A percentile compares a stretch with the other conserved stretches of the same genome.
Evolutionary conservation across 2,797 vertebrate genomes (phyloP).

Genomic region (Parauchenoglanis ngamensis): DNA sequence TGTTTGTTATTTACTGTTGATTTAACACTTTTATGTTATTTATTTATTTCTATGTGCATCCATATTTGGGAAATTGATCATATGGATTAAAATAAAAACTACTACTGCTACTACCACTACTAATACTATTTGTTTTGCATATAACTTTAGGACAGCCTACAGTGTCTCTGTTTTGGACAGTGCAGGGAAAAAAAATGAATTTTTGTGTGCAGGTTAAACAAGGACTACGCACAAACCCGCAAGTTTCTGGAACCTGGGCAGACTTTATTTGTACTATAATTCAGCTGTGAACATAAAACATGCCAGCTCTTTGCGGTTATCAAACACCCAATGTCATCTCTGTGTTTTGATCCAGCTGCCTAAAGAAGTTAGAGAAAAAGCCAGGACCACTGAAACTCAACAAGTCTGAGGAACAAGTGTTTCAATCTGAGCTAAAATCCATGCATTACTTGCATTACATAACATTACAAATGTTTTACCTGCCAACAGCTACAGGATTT

Average conservation of each 20-base stretch:
- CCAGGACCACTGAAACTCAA: constrained; percentile 6
- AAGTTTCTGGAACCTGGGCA: constrained; percentile 33
- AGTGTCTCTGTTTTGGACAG: constrained; percentile 10
- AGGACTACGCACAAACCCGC: constrained; percentile 48
- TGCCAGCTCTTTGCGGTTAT: constrained; percentile 46
- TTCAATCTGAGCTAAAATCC: neutral
- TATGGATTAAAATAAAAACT: too few species aligned
- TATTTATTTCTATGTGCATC: too few species aligned
- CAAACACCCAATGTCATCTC: constrained; percentile 42
- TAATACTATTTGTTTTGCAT: neutral
- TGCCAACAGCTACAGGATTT: constrained; percentile 10
- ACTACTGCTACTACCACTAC: too few species aligned
- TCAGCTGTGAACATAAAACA: constrained; percentile 45
- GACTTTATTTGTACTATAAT: constrained; percentile 47
- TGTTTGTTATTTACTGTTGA: too few species aligned
- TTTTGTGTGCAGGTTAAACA: constrained; percentile 50
- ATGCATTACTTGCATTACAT: too few species aligned
- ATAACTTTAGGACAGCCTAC: constrained; percentile 11
- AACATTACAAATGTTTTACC: neutral
- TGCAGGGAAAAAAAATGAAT: constrained; percentile 48
- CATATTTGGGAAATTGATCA: too few species aligned
- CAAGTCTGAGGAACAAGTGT: constrained; percentile 32
- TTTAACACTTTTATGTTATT: too few species aligned
- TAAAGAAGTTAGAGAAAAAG: constrained; percentile 14
- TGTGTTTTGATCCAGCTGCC: constrained; percentile 37